These are phyloP conservation scores for Phrynosoma blainvillii DNA, from an alignment of 2,113 vertebrate species.

Conservation along the genomic window DNA sequence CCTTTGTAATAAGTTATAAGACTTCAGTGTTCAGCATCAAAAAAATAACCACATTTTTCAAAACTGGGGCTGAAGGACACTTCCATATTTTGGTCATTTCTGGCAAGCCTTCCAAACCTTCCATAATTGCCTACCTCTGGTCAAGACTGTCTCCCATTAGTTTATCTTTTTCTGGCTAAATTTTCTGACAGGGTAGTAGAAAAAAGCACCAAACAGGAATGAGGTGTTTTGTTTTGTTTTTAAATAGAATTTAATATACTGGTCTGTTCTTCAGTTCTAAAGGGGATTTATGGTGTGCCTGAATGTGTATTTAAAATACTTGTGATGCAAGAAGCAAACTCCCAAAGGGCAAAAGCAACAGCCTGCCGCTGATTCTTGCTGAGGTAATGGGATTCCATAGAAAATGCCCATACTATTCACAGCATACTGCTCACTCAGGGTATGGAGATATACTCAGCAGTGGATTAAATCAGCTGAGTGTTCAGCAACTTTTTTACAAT, in stretches of 20 bases:
- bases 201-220: neutral
- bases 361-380: neutral
- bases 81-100: too few species aligned
- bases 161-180: too few species aligned
- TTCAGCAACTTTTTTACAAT: constrained; percentile 49
- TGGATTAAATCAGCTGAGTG: constrained; percentile 50
- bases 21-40: too few species aligned
- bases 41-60: too few species aligned
- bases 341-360: rapidly evolving
- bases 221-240: neutral
- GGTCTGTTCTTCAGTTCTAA: neutral
- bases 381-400: constrained; percentile 16
- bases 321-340: constrained; percentile 5
- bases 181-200: neutral
- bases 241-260: neutral
- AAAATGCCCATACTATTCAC: constrained; percentile 8
- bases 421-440: neutral
- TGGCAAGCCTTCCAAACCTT: too few species aligned
- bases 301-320: neutral
- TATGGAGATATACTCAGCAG: constrained; percentile 27
- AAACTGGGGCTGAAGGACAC: too few species aligned
- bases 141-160: neutral
- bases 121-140: too few species aligned
- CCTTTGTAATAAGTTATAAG: too few species aligned
- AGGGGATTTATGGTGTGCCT: constrained; percentile 28